These are phyloP conservation scores for Eidolon helvum DNA, from an alignment of 2,113 vertebrate species.

Conservation along the genomic window DNA sequence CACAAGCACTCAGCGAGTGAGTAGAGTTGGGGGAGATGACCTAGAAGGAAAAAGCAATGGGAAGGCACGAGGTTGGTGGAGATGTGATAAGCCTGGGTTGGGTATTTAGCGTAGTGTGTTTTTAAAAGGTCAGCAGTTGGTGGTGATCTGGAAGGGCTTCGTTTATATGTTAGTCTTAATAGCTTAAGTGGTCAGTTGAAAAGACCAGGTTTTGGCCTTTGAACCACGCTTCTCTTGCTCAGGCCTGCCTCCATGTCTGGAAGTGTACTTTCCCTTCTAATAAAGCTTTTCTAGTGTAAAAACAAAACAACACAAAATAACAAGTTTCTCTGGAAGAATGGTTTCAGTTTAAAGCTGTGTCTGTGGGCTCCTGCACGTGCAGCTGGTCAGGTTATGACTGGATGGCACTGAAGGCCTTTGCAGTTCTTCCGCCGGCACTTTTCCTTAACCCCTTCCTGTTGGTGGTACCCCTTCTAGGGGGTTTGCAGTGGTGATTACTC, in stretches of 20 bases:
- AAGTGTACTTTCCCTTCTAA: too few species aligned
- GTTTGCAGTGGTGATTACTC: neutral
- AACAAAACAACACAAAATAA: too few species aligned
- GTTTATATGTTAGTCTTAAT: fast-evolving
- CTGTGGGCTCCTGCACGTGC: fast-evolving
- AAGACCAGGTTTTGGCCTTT: neutral
- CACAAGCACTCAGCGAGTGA: conserved; percentile 96
- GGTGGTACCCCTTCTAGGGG: too few species aligned
- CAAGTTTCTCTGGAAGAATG: too few species aligned
- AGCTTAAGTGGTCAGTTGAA: too few species aligned
- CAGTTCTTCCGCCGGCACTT: neutral
- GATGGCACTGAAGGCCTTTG: neutral
- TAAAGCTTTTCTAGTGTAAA: too few species aligned
- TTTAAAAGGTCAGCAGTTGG: neutral
- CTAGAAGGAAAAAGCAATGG: neutral
- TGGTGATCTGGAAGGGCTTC: neutral
- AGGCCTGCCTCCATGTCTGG: too few species aligned
- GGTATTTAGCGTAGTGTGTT: fast-evolving
- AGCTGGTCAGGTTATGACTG: neutral
- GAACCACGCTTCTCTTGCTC: too few species aligned
- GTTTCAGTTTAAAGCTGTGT: neutral
- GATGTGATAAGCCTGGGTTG: neutral
- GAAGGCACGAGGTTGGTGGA: fast-evolving
- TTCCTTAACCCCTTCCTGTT: neutral
- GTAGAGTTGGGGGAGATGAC: conserved; percentile 4